Evolutionary conservation across 2,113 vertebrate species (phyloP), one percentile per base, ranked within the genome.

Genomic region (Campylomormyrus tamandua): DNA sequence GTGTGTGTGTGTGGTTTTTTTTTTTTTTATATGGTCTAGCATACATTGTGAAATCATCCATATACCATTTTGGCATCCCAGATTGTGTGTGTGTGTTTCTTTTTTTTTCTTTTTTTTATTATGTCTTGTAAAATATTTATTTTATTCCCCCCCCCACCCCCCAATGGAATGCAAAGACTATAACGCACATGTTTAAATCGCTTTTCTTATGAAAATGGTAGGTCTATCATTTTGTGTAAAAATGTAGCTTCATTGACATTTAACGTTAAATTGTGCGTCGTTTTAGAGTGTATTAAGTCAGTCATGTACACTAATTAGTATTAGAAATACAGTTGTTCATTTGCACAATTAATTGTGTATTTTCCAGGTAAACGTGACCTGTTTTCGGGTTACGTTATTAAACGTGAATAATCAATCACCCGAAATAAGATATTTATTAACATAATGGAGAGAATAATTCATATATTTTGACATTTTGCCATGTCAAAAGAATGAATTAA

Each of bases 381-480:
- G 85, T 53, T 87, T 87, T 87, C 27, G 0, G 27, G 85, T 56
- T 87, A 3, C 15, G 9, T 53, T 42, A 87, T 87, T 56, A 87
- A 56, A 50, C 1, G 1, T 56, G 27, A 87, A 87, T 87, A 87
- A 52, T 15, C 4, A 87, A 56, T 35, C 50, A 50, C 24, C 48
- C 4, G 3, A 87, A 39, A 53, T 53, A 87, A 50, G 10, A 35
- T 31, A 15, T 35, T 56, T 50, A 87, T 53, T 87, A 87, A 9
- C 85, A 53, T 56, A 56, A 87, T 87, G 27, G 31, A 48, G 50
- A 48, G 27, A 87, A 39, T 87, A 35, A 88, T 88, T 88, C 39
- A 88, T 88, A 21, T 39, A 66, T 88, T 62, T 58, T 88, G 87
- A 62, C 87, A 88, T 88, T 87, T 87, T 42, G 17, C 8, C 10